Base-by-base conservation (phyloP, 2,113 vertebrate species). In the Eublepharis macularius region DNA sequence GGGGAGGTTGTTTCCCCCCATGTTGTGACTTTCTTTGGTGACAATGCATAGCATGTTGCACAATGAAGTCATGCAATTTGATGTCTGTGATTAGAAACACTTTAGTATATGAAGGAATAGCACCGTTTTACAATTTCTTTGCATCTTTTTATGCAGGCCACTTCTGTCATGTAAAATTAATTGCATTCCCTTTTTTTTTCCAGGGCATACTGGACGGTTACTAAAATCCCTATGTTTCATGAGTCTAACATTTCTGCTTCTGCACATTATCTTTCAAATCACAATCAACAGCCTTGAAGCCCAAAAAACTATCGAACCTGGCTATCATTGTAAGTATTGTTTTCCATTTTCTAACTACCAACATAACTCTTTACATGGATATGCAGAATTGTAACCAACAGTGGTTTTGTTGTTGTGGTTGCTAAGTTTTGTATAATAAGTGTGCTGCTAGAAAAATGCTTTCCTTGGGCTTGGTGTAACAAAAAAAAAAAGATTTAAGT, bases 241-340 rank as follows among this genome's bases (percentile, higher is more conserved):
- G 95, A 99, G 99, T 95, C 91, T 99, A 81, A 98, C 97, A 91
- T 99, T 99, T 95, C 96, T 99, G 95, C 93, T 99, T 89, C 95
- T 99, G 82, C 98, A 99, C 95, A 97, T 99, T 95, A 96, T 99
- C 96, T 99, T 98, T 94, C 99, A 99, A 95, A 99, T 99, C 95
- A 98, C 97, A 10, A 86, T 99, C 96, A 97, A 97, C 94, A 99
- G 98, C 93, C 97, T 99, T 49, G 96, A 98, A 95, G 98, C 98
- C 83, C 93, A 95, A 90, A 96, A 95, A 69, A 94, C 90, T 79
- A 97, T 99, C 76, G 29, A 92, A 57, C 93, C 97, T 74, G 92
- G 94, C 89, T 99, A 98, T 96, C 98, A 97, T 96, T 99, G 98
- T 99, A 92, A 99, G 99, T 99, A 96, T 85, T 1, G 26, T 86